Evolutionary conservation across 2,113 vertebrate genomes (phyloP).

Genomic region (Cyphomyrus discorhynchus): DNA sequence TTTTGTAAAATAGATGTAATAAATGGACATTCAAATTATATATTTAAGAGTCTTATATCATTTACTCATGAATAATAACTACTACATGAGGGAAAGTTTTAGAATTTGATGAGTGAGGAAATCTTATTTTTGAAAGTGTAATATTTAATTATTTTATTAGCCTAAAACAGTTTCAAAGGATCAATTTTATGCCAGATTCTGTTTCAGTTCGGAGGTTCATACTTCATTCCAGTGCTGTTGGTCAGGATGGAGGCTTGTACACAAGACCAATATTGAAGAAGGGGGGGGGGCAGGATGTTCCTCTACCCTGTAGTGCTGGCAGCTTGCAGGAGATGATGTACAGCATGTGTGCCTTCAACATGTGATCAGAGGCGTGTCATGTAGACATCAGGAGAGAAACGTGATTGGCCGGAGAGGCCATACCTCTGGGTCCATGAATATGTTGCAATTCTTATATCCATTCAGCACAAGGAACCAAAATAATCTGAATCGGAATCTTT

Average conservation of each 20-base stretch:
- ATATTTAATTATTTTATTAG: not conserved
- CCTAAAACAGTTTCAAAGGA: not conserved
- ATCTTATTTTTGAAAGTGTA: not conserved
- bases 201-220: not conserved
- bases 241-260: not conserved
- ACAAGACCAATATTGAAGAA: not conserved
- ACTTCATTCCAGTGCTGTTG: not conserved
- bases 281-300: not conserved
- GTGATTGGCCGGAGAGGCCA: not conserved
- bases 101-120: not conserved
- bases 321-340: not conserved
- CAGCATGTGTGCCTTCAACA: not conserved
- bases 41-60: not conserved
- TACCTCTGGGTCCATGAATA: not conserved
- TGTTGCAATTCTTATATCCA: not conserved
- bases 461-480: not conserved
- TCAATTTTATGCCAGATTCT: not conserved
- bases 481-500: not conserved
- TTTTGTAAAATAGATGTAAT: not conserved
- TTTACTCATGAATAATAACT: not conserved
- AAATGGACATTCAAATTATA: not conserved
- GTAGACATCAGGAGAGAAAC: not conserved
- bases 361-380: not conserved
- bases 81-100: not conserved
- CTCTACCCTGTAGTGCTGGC: not conserved